Conservation (phyloP, 2,888 invertebrate species). For the Chrysopilus asiliformis region DNA sequence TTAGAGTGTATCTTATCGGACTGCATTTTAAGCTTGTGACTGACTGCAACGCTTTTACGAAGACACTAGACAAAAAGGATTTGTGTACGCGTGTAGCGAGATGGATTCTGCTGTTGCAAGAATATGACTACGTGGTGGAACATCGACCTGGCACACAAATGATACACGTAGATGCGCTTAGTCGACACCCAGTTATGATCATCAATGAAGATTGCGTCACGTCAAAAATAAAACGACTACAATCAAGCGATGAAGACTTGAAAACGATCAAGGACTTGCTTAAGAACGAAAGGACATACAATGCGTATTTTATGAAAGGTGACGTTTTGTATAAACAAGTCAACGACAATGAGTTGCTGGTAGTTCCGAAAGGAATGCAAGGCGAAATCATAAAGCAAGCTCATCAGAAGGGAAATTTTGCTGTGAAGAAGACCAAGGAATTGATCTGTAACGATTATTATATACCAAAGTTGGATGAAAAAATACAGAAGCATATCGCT, state of each 20-base stretch:
- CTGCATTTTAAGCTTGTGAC: constrained; percentile 23
- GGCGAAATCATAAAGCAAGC: constrained; percentile 4
- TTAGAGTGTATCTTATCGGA: constrained; percentile 23
- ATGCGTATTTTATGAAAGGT: constrained; percentile 8
- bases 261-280: constrained; percentile 17
- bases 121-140: constrained; percentile 5
- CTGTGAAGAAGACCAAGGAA: constrained; percentile 5
- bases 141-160: constrained; percentile 3
- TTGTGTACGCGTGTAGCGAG: constrained; percentile 21
- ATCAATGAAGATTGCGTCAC: background rate
- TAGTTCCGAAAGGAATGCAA: background rate
- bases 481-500: background rate
- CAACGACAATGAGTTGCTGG: constrained; percentile 11
- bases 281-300: constrained; percentile 13
- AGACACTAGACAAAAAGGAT: constrained; percentile 23
- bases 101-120: constrained; percentile 7
- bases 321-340: constrained; percentile 18
- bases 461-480: constrained; percentile 2
- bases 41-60: constrained; percentile 24
- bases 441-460: background rate
- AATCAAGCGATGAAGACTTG: constrained; percentile 16
- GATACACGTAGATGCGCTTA: constrained; percentile 8
- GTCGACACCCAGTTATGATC: background rate
- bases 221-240: background rate
- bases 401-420: constrained; percentile 27